Evolutionary conservation across 2,113 vertebrate species (phyloP), one percentile per base, ranked within the genome.

Genomic region (Lepidothrix coronata): DNA sequence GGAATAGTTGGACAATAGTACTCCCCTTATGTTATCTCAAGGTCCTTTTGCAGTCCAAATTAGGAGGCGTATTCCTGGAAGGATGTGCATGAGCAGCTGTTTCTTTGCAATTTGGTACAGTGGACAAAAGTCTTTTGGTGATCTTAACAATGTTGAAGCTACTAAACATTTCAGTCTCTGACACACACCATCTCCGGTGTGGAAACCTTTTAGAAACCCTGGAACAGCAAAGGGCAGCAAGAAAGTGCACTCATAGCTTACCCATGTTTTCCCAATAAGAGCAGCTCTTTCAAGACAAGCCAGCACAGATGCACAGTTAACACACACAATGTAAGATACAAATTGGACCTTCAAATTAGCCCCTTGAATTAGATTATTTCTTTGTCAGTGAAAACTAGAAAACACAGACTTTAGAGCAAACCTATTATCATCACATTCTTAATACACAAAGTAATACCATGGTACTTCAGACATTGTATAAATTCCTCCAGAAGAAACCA

Each of bases 131-230:
- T 24, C 12, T 49, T 24, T 49, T 49, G 22, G 48, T 24, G 48
- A 49, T 24, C 48, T 49, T 49, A 49, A 24, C 48, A 49, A 24
- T 13, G 48, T 24, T 49, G 48, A 49, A 24, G 48, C 48, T 24
- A 24, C 13, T 24, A 49, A 49, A 24, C 23, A 49, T 13, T 23
- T 49, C 48, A 49, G 48, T 13, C 22, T 49, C 48, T 49, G 48
- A 24, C 48, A 49, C 14, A 8, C 6, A 7, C 14, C 5, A 10
- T 8, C 3, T 9, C 24, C 0, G 0, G 39, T 3, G 15, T 11
- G 52, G 51, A 77, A 76, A 28, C 9, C 14, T 62, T 59, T 55
- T 41, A 35, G 58, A 83, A 83, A 65, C 7, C 22, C n/a, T 61
- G 23, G 24, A 68, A 88, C 0, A 48, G 11, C 1, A 1, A 73